A percentile compares a stretch with the other conserved stretches of the same genome.
Conservation (phyloP, 2,888 invertebrate species). For the Drosophila borborema region DNA sequence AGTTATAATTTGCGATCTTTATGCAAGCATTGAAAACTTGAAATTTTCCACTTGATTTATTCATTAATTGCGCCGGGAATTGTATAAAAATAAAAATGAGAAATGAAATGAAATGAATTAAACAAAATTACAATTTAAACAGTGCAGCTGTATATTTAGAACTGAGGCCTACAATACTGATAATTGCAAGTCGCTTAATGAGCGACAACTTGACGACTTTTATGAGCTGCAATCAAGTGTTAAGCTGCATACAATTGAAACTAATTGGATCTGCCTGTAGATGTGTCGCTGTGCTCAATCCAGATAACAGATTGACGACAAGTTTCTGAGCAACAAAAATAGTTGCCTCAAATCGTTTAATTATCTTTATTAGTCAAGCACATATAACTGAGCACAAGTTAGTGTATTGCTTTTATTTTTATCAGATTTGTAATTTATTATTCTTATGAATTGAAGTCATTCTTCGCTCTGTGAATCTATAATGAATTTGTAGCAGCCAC, state of each 20-base stretch:
- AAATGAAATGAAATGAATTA: background rate
- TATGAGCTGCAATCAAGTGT: constrained; percentile 43
- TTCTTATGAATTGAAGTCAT: too few relatives aligned
- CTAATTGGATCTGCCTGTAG: constrained; percentile 34
- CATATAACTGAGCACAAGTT: background rate
- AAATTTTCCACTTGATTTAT: constrained; percentile 70
- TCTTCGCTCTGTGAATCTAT: background rate
- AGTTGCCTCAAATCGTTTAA: background rate
- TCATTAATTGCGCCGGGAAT: constrained; percentile 40
- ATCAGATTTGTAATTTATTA: background rate
- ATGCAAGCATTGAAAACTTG: constrained; percentile 38
- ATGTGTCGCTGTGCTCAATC: background rate
- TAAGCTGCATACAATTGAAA: constrained; percentile 42
- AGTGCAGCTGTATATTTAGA: constrained; percentile 18
- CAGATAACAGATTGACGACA: constrained; percentile 26
- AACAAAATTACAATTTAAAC: constrained; percentile 10
- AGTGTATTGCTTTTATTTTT: background rate
- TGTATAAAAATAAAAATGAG: constrained; percentile 10
- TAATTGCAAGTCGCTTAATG: constrained; percentile 30
- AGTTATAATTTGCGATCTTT: constrained; percentile 9
- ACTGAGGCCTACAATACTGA: constrained; percentile 21
- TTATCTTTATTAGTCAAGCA: background rate
- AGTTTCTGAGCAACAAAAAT: background rate
- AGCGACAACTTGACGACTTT: constrained; percentile 31
- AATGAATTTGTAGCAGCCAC: too few relatives aligned